Base-by-base conservation (phyloP, 2,797 vertebrate species). In the Schizopygopsis pylzovi region DNA sequence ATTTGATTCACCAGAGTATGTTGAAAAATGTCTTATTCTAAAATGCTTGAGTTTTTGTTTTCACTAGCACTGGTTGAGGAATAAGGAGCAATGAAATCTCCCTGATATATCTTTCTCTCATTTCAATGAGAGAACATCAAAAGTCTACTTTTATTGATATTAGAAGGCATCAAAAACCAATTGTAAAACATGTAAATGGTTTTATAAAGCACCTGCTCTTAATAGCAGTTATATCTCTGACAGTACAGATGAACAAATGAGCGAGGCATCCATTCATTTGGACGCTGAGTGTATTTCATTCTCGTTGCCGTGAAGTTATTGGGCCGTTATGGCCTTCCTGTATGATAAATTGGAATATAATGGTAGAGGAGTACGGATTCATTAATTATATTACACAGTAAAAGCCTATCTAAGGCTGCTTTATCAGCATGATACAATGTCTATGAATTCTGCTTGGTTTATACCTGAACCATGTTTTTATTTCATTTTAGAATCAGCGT, bases 321-420 rank as follows among this genome's bases (percentile, higher is more conserved):
- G 86, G 77, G 65, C 79, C 65, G 67, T 86, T 88, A 86, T 87
- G 76, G 47, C 54, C 88, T 83, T 68, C 16, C 81, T 84, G 80
- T 72, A 83, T 75, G 83, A 90, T 90, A 87, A 87, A 91, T 86
- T 88, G 87, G 54, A 83, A 86, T 90, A 86, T 91, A 88, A 90
- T 91, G 87, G 87, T 83, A 82, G 73, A 63, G 87, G 81, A 87
- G 84, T 87, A 88, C 72, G 77, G 81, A 86, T 88, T 61, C 87
- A 90, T 90, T 88, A 89, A 90, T 90, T 89, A 82, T 88, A 86
- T 79, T 75, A 83, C 68, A 87, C 54, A 86, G 79, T 82, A 84
- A 87, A 82, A 89, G 82, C 85, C 52, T 80, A 86, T 86, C 82
- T 78, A 77, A 82, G 56, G 88, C 76, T 39, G 56, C 85, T 89